These are phyloP conservation scores for Metaphire vulgaris DNA, from an alignment of 1,140 invertebrate species.

Conservation along the genomic window DNA sequence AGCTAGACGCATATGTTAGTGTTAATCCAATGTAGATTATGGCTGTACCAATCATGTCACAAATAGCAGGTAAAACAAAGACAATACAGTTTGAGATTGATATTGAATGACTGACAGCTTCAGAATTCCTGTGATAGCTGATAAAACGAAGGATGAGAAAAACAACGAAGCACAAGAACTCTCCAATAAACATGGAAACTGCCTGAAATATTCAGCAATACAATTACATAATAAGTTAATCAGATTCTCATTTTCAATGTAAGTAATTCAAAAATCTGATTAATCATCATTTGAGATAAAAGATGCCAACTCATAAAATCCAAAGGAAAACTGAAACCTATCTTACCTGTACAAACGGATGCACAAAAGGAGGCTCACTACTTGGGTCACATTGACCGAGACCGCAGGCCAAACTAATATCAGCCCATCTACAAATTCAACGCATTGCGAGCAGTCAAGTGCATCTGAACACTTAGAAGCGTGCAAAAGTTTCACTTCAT, in stretches of 20 bases:
- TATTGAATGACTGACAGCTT: slow-evolving; percentile 49
- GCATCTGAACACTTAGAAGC: too few relatives aligned
- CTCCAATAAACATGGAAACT: slow-evolving; percentile 79
- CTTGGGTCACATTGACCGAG: slow-evolving; percentile 55
- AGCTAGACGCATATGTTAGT: slow-evolving; percentile 86
- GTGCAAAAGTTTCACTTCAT: too few relatives aligned
- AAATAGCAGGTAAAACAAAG: slow-evolving; percentile 74
- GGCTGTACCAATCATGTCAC: slow-evolving; percentile 73
- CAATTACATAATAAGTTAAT: too few relatives aligned
- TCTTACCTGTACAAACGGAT: slow-evolving; percentile 69
- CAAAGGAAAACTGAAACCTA: too few relatives aligned
- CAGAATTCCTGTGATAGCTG: slow-evolving; percentile 19
- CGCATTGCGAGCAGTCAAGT: too few relatives aligned
- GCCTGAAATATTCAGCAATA: too few relatives aligned
- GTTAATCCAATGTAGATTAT: slow-evolving; percentile 85
- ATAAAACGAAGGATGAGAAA: slow-evolving; percentile 58
- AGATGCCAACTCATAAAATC: too few relatives aligned
- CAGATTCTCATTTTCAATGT: too few relatives aligned
- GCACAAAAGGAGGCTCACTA: slow-evolving; percentile 63
- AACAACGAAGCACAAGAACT: slow-evolving; percentile 71
- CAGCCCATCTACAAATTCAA: slow-evolving; percentile 72
- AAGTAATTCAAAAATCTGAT: too few relatives aligned
- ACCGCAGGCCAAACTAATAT: slow-evolving; percentile 62
- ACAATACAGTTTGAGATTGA: slow-evolving; percentile 58
- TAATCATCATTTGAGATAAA: too few relatives aligned